Percentiles rank a stretch among this genome's conserved stretches.
phyloP scores from a whole-genome alignment of 2,888 invertebrate species.

The Ischnura elegans region DNA sequence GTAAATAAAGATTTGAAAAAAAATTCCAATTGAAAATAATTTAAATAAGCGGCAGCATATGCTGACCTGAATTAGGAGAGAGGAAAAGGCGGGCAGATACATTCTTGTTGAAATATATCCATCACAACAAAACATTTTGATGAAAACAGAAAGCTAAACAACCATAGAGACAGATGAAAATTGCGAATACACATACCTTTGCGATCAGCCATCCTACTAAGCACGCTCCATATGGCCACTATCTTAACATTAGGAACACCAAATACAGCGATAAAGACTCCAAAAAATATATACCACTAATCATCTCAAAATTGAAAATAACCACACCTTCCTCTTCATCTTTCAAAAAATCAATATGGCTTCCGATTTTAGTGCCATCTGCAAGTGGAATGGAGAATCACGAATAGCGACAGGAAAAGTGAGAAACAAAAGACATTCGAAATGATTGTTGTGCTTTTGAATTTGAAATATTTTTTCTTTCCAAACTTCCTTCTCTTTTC shows the following conservation, averaged over 20 bases:
- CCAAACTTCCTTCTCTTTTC: not conserved
- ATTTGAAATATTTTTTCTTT: not conserved
- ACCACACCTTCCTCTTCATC: constrained; percentile 73
- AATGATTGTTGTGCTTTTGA: not conserved
- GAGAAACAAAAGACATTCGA: constrained; percentile 39
- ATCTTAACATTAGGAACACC: constrained; percentile 50
- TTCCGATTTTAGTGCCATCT: constrained; percentile 70
- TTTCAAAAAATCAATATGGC: constrained; percentile 74
- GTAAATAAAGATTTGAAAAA: not conserved
- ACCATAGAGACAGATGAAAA: not conserved
- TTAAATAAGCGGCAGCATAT: not conserved
- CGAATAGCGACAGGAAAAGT: constrained; percentile 42
- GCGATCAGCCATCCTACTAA: constrained; percentile 37
- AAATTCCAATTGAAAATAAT: not conserved
- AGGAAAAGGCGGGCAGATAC: not conserved
- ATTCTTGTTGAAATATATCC: not conserved
- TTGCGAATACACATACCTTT: not conserved
- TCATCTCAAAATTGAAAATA: constrained; percentile 70
- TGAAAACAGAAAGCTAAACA: constrained; percentile 56
- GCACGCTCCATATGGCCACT: constrained; percentile 51
- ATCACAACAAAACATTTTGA: constrained; percentile 12
- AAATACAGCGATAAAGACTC: constrained; percentile 42
- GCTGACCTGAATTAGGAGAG: too few species aligned
- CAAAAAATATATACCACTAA: constrained; percentile 67
- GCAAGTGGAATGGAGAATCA: constrained; percentile 50